Evolutionary conservation across 1,140 invertebrate species (phyloP).

Genomic region (Diuraphis noxia): DNA sequence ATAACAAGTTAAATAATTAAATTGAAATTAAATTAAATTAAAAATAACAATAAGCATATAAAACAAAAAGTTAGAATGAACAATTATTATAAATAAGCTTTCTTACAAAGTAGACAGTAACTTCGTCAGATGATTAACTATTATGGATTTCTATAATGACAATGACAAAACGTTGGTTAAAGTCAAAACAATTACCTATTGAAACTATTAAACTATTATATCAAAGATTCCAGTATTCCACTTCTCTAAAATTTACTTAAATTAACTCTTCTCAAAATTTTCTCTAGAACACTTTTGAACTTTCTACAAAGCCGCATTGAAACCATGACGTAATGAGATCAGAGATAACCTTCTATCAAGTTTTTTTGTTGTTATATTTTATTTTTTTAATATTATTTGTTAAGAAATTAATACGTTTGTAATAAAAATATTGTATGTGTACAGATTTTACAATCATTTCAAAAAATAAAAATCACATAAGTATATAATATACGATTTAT

Average conservation of each 20-base stretch:
- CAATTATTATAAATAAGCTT: no score
- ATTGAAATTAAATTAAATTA: no score
- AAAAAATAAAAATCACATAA: not conserved
- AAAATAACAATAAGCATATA: no score
- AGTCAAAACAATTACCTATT: not conserved
- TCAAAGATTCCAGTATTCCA: not conserved
- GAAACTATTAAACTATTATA: not conserved
- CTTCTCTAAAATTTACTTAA: not conserved
- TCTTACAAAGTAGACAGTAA: no score
- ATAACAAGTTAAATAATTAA: no score
- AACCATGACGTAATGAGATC: no score
- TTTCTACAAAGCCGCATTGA: not conserved
- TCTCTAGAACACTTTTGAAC: not conserved
- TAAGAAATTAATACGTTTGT: not conserved
- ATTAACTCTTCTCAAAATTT: not conserved
- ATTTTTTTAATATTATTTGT: not conserved
- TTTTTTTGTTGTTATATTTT: not conserved
- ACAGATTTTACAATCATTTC: not conserved
- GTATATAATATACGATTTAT: not conserved
- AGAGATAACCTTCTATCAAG: not conserved
- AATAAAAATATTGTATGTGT: not conserved
- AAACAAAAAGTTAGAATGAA: no score
- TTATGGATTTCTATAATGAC: not conserved
- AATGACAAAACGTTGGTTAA: not conserved
- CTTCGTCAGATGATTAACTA: not conserved